phyloP scores from a whole-genome alignment of 1,140 invertebrate species.

The Reticulitermes speratus region DNA sequence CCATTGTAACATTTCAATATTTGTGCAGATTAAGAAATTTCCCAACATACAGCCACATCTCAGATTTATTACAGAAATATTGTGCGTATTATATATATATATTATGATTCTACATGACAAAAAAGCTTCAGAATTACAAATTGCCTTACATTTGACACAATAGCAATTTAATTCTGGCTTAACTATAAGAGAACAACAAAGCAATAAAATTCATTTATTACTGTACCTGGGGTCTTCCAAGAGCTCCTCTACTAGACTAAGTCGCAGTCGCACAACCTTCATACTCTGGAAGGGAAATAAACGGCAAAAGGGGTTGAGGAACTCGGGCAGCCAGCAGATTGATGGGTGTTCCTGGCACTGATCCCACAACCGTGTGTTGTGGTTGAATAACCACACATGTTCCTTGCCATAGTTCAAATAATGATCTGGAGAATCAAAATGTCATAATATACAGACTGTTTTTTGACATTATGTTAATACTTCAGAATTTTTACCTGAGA shows the following conservation, averaged over 20 bases:
- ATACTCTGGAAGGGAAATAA: constrained; percentile 85
- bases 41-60: no score
- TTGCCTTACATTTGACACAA: no score
- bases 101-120: no score
- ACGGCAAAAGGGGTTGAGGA: constrained; percentile 74
- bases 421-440: constrained; percentile 50
- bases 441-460: not conserved
- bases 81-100: no score
- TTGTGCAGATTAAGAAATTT: no score
- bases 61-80: no score
- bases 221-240: constrained; percentile 67
- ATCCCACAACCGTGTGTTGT: constrained; percentile 79
- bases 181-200: not conserved
- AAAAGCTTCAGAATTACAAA: no score
- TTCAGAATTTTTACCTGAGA: no score
- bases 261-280: constrained; percentile 77
- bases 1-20: no score
- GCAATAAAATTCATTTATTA: not conserved
- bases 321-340: constrained; percentile 73
- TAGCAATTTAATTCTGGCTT: no score
- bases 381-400: constrained; percentile 78
- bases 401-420: constrained; percentile 75
- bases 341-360: constrained; percentile 69
- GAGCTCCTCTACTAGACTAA: constrained; percentile 68
- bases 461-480: no score